Evolutionary conservation across 2,113 vertebrate genomes (phyloP).

Genomic region (Sarotherodon lohbergeri): DNA sequence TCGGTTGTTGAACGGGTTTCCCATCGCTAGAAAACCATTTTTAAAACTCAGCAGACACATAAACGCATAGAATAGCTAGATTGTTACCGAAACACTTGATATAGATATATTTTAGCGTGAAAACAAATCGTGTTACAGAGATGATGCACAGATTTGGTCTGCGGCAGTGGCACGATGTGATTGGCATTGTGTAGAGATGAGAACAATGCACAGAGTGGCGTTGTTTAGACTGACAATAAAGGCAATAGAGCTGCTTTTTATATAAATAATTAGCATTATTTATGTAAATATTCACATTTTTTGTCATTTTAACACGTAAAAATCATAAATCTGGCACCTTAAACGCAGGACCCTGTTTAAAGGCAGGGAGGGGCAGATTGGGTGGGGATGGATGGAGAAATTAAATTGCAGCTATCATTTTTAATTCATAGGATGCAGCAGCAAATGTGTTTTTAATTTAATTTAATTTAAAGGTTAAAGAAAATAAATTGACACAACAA

Average conservation of each 20-base stretch:
- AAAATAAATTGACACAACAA: not conserved
- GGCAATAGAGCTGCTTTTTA: not conserved
- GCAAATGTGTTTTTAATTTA: not conserved
- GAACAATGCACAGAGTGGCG: slow-evolving; percentile 34
- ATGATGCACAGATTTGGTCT: not conserved
- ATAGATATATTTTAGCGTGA: not conserved
- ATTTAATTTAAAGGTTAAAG: not conserved
- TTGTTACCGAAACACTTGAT: not conserved
- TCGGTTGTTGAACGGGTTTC: not conserved
- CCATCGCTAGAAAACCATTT: not conserved
- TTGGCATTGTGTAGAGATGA: slow-evolving; percentile 29
- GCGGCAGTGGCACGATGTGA: not conserved
- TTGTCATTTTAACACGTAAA: not conserved
- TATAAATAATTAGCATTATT: not conserved
- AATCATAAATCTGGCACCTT: not conserved
- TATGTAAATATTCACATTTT: not conserved
- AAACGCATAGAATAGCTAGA: accelerated
- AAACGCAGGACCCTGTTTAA: not conserved
- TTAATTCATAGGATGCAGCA: slow-evolving; percentile 11
- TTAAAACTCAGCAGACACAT: not conserved
- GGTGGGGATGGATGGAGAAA: slow-evolving; percentile 35
- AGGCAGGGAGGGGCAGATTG: slow-evolving; percentile 29
- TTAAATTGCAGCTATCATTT: slow-evolving; percentile 18
- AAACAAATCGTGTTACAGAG: not conserved
- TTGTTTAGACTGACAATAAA: not conserved